Base-by-base conservation (phyloP, 2,888 invertebrate species). In the Leistus spinibarbis region DNA sequence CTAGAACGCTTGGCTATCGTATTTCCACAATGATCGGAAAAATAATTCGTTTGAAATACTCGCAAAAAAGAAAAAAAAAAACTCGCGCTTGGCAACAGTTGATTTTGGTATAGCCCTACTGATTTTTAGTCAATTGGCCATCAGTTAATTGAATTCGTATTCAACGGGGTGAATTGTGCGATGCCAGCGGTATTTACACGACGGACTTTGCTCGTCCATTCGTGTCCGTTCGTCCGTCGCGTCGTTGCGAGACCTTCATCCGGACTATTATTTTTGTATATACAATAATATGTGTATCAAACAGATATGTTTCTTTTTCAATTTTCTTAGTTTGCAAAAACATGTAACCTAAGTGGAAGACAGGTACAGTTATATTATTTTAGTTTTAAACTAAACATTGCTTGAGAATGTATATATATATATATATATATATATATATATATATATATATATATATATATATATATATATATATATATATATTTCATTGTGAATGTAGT, bases 121-220 rank as follows among this genome's bases (percentile, higher is more conserved):
- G 73, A 73, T 67, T 73, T 71, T 73, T 73, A 73, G 73, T 73
- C 66, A 73, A 73, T 73, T 73, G 66, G 72, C 66, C 67, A 66
- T 73, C 67, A 73, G 67, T 73, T 73, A 73, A 73, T 73, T 73
- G 73, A 73, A 73, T 73, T 73, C 67, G 67, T 67, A 73, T 73
- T 73, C 67, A 71, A 40, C 63, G 53, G 54, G 40, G 23, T 62
- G 66, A 64, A 73, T 17, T 40, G 56, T 7, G 66, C 62, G 27
- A 54, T 54, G 73, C 60, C 40, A 22, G 67, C 67, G 13, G 23
- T 64, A 73, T 73, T 73, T 73, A 67, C 73, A 72, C 66, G 72
- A 56, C 16, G 72, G 66, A 72, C 66, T n/a, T n/a, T n/a, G 7
- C 10, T 70, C 57, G 60, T 53, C 53, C 70, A 56, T 54, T 40